A percentile compares a stretch with the other conserved stretches of the same genome.
phyloP scores from a whole-genome alignment of 2,888 invertebrate genomes.

The Chrysina gloriosa region DNA sequence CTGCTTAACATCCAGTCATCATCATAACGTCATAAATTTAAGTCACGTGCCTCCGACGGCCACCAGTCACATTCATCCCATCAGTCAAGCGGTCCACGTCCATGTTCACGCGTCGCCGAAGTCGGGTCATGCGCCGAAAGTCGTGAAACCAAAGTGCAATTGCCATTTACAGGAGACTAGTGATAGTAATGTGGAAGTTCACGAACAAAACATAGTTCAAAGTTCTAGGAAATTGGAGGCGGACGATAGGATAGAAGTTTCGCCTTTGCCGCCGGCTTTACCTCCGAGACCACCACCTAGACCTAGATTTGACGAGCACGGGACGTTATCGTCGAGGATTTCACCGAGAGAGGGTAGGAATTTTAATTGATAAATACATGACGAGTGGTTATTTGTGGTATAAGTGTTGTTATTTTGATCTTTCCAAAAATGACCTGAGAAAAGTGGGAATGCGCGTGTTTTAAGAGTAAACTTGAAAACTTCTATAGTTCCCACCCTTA shows the following conservation, averaged over 20 bases:
- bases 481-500: no score
- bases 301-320: constrained; percentile 60
- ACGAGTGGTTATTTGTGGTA: no score
- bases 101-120: constrained; percentile 59
- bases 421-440: no score
- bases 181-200: constrained; percentile 52
- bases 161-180: constrained; percentile 61
- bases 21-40: constrained; percentile 51
- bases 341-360: constrained; percentile 57
- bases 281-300: constrained; percentile 66
- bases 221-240: constrained; percentile 59
- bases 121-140: constrained; percentile 53
- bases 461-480: no score
- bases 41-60: constrained; percentile 52
- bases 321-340: constrained; percentile 59
- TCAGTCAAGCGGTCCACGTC: constrained; percentile 56
- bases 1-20: constrained; percentile 47
- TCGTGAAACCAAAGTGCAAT: constrained; percentile 55
- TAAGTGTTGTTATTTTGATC: no score
- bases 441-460: no score
- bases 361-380: constrained; percentile 5
- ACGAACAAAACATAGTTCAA: constrained; percentile 47
- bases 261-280: constrained; percentile 64
- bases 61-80: constrained; percentile 55
- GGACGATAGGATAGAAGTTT: constrained; percentile 64